Evolutionary conservation across 2,113 vertebrate genomes (phyloP), one percentile per base, ranked within the genome.

Genomic region (Nycticebus coucang): DNA sequence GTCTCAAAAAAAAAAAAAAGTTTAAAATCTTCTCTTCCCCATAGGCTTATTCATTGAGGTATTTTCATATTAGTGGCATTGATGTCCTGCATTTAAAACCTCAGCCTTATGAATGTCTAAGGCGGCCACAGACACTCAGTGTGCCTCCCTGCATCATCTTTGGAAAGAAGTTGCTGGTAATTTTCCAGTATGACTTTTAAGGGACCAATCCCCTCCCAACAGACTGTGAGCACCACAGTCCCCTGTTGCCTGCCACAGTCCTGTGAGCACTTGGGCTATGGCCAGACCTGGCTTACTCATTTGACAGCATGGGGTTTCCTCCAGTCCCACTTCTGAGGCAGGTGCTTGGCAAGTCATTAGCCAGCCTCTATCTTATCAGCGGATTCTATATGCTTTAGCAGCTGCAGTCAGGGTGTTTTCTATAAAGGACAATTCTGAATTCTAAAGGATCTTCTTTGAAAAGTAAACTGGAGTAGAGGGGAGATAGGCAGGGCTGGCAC

Each of bases 101-200:
- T 82, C 22, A 84, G 2, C 62, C 55, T 87, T 9, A 2, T 15
- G 69, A 95, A 79, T 37, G 50, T 41, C 57, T 22, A n/a, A 91
- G 15, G 7, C 0, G 0, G 78, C 79, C 3, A 1, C 71, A 72
- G 30, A 93, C 24, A 79, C 59, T 88, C 57, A 71, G 0, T 4
- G 91, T 55, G 68, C 66, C 8, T 92, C 30, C 62, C 78, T 35
- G 28, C 7, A 77, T 66, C 60, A n/a, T 87, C 92, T 89, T 89
- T 69, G 88, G 86, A 93, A 96, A 97, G 81, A 81, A 92, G 19
- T 86, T 55, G 60, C 33, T 95, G 89, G 74, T 53, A 94, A 91
- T 84, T 95, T 91, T 89, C 82, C 89, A 95, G 37, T 41, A 83
- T 53, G 80, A 41, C 55, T 83, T 94, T 96, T 88, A 96, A 96